These are phyloP conservation scores for Muscicapa striata DNA, from an alignment of 2,797 vertebrate species.

Conservation along the genomic window DNA sequence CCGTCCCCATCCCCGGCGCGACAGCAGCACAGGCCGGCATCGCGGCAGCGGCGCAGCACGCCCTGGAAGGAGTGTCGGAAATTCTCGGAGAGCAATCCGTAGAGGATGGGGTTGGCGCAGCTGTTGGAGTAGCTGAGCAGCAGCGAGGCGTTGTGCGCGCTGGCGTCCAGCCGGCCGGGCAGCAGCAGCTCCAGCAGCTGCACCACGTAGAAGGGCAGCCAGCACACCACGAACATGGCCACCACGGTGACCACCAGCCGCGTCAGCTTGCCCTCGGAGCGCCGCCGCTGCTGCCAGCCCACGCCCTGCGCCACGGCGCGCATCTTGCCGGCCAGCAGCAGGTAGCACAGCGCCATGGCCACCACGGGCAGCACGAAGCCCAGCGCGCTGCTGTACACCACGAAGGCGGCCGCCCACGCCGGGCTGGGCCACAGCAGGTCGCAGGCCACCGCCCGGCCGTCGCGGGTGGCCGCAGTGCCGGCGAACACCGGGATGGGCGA, in stretches of 20 bases:
- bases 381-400: conserved; percentile 87
- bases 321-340: conserved; percentile 89
- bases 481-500: conserved; percentile 89
- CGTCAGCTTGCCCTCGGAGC: conserved; percentile 88
- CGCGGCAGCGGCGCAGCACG: conserved; percentile 84
- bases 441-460: conserved; percentile 85
- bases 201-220: conserved; percentile 91
- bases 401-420: conserved; percentile 87
- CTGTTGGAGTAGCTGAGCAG: conserved; percentile 90
- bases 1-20: fast-evolving
- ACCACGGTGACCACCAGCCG: conserved; percentile 75
- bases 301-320: conserved; percentile 85
- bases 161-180: conserved; percentile 78
- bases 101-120: conserved; percentile 89
- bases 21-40: conserved; percentile 66
- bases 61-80: conserved; percentile 89
- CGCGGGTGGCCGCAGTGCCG: conserved; percentile 81
- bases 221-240: conserved; percentile 90
- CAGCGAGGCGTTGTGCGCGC: conserved; percentile 87
- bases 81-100: conserved; percentile 88
- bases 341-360: conserved; percentile 89
- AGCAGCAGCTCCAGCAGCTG: conserved; percentile 87
- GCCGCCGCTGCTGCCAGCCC: conserved; percentile 89
- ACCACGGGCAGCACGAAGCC: conserved; percentile 88
- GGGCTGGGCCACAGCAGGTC: conserved; percentile 88